phyloP scores from a whole-genome alignment of 2,113 vertebrate genomes.

The Antigone vipio region DNA sequence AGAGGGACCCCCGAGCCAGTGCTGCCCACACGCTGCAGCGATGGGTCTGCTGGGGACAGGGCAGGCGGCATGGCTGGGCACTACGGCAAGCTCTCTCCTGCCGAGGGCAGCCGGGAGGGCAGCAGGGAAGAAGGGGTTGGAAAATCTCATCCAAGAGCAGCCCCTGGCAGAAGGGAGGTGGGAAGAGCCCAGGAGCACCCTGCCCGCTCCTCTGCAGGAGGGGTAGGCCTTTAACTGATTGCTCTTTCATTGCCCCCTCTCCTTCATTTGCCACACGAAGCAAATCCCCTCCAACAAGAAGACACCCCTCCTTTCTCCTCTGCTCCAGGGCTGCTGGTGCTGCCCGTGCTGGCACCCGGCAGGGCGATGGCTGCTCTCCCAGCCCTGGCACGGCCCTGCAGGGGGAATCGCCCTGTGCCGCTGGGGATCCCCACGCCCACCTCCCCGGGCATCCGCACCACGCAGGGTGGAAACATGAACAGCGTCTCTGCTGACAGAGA shows the following conservation, averaged over 20 bases:
- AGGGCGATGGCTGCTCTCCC: not conserved
- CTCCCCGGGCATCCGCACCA: too few species aligned
- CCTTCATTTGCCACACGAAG: not conserved
- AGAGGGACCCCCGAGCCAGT: not conserved
- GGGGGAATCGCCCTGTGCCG: fast-evolving
- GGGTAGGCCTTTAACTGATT: too few species aligned
- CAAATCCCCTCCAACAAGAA: not conserved
- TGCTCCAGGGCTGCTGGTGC: not conserved
- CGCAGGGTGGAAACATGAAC: fast-evolving
- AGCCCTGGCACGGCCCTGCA: not conserved
- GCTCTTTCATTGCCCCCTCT: not conserved
- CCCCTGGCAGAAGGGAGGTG: not conserved
- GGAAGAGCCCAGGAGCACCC: not conserved
- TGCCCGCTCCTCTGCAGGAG: not conserved
- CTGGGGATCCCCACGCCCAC: not conserved
- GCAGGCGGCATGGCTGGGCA: not conserved
- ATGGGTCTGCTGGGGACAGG: not conserved
- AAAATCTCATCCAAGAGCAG: not conserved
- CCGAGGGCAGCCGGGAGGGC: not conserved
- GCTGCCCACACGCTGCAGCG: fast-evolving
- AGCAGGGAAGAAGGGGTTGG: not conserved
- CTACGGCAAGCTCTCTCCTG: not conserved
- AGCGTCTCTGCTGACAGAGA: not conserved
- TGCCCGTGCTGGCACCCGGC: not conserved
- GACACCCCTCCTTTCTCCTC: not conserved